phyloP scores from a whole-genome alignment of 1,140 invertebrate species.

The Watersipora subatra region DNA sequence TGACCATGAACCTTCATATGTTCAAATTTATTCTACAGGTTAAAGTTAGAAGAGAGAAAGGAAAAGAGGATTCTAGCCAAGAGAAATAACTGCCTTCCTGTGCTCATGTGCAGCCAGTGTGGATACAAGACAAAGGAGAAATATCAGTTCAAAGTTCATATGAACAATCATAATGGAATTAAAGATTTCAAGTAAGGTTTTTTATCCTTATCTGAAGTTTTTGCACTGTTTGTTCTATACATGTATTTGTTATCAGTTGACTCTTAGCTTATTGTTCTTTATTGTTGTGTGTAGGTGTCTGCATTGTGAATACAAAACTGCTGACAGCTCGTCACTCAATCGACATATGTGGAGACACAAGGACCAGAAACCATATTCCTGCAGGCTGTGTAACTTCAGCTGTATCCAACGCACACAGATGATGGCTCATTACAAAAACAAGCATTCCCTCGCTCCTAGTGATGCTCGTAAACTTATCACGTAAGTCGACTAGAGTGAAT shows the following conservation, averaged over 20 bases:
- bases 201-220: too few relatives aligned
- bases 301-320: not conserved
- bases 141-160: not conserved
- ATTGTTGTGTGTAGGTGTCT: not conserved
- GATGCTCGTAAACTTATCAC: not conserved
- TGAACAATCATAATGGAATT: not conserved
- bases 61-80: not conserved
- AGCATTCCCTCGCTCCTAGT: not conserved
- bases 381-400: not conserved
- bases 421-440: not conserved
- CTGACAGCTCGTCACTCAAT: not conserved
- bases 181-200: not conserved
- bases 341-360: conserved; percentile 3
- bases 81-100: not conserved
- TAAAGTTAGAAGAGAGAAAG: not conserved
- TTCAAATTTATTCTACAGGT: too few relatives aligned
- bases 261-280: too few relatives aligned
- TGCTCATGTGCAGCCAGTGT: not conserved
- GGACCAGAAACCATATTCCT: not conserved
- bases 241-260: too few relatives aligned
- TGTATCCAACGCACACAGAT: not conserved
- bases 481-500: not conserved
- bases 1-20: too few relatives aligned
- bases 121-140: not conserved
- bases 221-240: too few relatives aligned